Conservation (phyloP, 2,797 vertebrate species). For the Phataginus tetradactyla region DNA sequence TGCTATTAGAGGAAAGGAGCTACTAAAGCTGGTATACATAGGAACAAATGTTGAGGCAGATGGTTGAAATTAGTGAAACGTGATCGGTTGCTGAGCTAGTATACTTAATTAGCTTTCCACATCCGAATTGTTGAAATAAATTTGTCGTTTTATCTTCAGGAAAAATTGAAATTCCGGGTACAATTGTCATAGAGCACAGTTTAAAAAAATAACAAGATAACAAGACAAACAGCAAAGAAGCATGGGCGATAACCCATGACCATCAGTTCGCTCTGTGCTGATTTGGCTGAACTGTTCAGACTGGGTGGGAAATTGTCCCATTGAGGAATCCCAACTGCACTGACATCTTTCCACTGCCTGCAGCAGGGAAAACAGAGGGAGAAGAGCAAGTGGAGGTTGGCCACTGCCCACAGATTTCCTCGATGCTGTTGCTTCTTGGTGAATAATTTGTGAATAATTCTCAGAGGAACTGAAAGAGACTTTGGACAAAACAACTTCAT, state of each 20-base stretch:
- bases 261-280: slow-evolving; percentile 8
- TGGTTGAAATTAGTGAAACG: slow-evolving; percentile 92
- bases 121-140: slow-evolving; percentile 84
- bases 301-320: not conserved
- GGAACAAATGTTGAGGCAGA: slow-evolving; percentile 93
- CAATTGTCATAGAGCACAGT: not conserved
- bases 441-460: slow-evolving; percentile 58
- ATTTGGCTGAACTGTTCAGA: not conserved
- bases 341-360: slow-evolving; percentile 13
- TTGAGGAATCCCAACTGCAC: not conserved
- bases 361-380: not conserved
- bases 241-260: not conserved
- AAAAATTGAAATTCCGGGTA: slow-evolving; percentile 46
- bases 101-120: slow-evolving; percentile 86
- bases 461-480: not conserved
- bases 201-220: slow-evolving; percentile 16
- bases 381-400: slow-evolving; percentile 43
- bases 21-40: slow-evolving; percentile 89
- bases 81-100: slow-evolving; percentile 87
- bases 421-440: slow-evolving; percentile 17
- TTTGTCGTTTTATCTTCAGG: slow-evolving; percentile 70
- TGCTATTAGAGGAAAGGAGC: slow-evolving; percentile 91
- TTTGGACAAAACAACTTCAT: slow-evolving; percentile 29
- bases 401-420: slow-evolving; percentile 41
- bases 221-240: not conserved